phyloP scores from a whole-genome alignment of 2,888 invertebrate genomes.

The Neocrepidodera transversa region DNA sequence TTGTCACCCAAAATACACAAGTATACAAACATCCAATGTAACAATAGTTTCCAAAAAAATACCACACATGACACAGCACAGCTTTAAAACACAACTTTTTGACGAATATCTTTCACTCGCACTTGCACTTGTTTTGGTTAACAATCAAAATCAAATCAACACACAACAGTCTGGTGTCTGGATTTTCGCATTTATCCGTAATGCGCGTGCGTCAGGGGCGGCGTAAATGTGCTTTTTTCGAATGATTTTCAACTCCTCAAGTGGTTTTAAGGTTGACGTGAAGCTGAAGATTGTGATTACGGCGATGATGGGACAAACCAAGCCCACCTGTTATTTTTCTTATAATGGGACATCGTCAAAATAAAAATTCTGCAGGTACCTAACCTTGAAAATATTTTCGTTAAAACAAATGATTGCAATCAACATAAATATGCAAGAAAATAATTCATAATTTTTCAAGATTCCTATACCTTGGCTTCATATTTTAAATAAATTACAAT shows the following conservation, averaged over 20 bases:
- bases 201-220: conserved; percentile 46
- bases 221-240: conserved; percentile 3
- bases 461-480: no score
- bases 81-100: conserved; percentile 42
- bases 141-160: conserved; percentile 30
- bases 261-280: not conserved
- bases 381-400: conserved; percentile 20
- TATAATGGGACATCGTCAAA: not conserved
- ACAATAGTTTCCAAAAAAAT: conserved; percentile 34
- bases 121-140: conserved; percentile 53
- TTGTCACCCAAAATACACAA: conserved; percentile 41
- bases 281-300: not conserved
- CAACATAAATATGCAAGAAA: no score
- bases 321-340: conserved; percentile 7
- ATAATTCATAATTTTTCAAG: no score
- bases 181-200: conserved; percentile 42
- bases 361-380: conserved; percentile 1
- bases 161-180: conserved; percentile 52
- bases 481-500: no score
- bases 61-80: conserved; percentile 42
- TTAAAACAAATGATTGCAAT: not conserved
- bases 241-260: conserved; percentile 10
- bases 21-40: conserved; percentile 27
- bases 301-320: conserved; percentile 1
- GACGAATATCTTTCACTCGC: conserved; percentile 45